A percentile compares a stretch with the other conserved stretches of the same genome.
Conservation (phyloP, 2,888 invertebrate species). For the Acronicta alni region DNA sequence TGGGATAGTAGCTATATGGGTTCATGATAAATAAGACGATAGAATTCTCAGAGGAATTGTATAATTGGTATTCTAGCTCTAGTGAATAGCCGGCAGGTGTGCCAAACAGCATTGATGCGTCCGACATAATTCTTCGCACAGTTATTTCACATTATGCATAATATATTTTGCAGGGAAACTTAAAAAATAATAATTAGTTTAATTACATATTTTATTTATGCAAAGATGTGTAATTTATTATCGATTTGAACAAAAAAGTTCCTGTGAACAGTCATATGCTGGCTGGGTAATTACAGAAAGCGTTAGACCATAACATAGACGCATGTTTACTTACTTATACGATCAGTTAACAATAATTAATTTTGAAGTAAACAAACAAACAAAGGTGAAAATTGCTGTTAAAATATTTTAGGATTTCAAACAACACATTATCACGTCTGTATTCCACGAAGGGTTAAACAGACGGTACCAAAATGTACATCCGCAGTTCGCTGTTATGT, state of each 20-base stretch:
- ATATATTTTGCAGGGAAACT: constrained; percentile 5
- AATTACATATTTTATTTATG: constrained; percentile 45
- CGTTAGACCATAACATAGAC: constrained; percentile 40
- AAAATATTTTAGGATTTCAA: no score
- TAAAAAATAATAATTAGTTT: constrained; percentile 40
- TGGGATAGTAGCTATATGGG: no score
- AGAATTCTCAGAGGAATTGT: constrained; percentile 11
- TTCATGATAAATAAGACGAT: background rate
- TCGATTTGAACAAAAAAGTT: constrained; percentile 28
- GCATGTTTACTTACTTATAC: constrained; percentile 43
- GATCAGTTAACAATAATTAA: no score
- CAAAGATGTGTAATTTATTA: constrained; percentile 41
- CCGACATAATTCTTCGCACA: constrained; percentile 20
- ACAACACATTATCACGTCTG: no score
- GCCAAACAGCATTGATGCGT: constrained; percentile 24
- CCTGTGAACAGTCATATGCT: constrained; percentile 13
- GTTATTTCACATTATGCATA: constrained; percentile 29
- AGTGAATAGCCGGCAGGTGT: constrained; percentile 31
- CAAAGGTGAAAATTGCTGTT: no score
- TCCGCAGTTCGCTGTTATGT: no score
- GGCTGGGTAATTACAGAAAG: constrained; percentile 29
- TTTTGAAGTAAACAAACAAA: no score
- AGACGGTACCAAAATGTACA: no score
- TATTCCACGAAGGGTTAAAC: no score
- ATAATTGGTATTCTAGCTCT: constrained; percentile 25